These are phyloP conservation scores for Malaclemys terrapin DNA, from an alignment of 2,113 vertebrate species.

Conservation along the genomic window DNA sequence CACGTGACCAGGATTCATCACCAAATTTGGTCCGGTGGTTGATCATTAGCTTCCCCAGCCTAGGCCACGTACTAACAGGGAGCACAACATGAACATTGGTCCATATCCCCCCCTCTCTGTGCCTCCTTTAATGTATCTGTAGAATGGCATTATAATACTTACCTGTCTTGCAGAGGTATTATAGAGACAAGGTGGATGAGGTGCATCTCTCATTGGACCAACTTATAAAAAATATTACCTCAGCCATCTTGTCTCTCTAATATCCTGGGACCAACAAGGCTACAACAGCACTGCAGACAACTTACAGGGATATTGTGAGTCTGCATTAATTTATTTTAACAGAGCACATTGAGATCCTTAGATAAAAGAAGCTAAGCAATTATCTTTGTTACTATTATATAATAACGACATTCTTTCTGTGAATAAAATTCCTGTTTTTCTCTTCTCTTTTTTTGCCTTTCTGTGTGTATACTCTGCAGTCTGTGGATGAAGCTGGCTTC, in stretches of 20 bases:
- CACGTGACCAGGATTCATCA: too few relatives aligned
- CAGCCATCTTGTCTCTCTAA: neutral
- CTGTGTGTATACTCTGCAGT: neutral
- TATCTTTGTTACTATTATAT: neutral
- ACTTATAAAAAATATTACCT: neutral
- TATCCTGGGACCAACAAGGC: neutral
- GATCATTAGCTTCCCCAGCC: too few relatives aligned
- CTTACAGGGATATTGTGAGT: neutral
- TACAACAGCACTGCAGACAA: neutral
- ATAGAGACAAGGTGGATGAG: neutral
- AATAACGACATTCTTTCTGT: neutral
- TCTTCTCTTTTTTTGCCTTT: neutral
- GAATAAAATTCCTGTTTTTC: neutral
- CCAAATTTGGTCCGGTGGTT: too few relatives aligned
- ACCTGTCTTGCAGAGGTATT: neutral
- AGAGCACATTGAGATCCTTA: neutral
- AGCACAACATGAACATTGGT: too few relatives aligned
- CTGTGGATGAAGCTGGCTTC: slow-evolving; percentile 15
- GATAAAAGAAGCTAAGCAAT: neutral
- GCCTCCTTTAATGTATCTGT: neutral
- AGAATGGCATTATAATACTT: neutral
- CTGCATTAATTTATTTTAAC: neutral
- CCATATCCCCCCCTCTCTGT: neutral
- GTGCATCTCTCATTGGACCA: neutral
- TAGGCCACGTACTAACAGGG: too few relatives aligned